A percentile compares a stretch with the other conserved stretches of the same genome.
These are phyloP conservation scores for Ornithoptera priamus DNA, from an alignment of 2,888 invertebrate genomes.

Conservation along the genomic window DNA sequence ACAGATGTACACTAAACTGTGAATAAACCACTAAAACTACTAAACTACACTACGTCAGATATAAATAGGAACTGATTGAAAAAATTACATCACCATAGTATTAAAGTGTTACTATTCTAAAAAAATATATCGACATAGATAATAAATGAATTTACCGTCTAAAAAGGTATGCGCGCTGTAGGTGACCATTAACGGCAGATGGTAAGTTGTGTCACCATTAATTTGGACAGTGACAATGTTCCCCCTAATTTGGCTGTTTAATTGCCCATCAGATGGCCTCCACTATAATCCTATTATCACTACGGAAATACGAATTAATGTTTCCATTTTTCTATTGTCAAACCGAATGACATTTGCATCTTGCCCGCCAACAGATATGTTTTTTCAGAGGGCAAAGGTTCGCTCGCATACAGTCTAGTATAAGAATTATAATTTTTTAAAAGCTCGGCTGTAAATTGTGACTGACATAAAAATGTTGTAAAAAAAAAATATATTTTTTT, in stretches of 20 bases:
- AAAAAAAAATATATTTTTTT: too few relatives aligned
- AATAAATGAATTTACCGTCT: conserved; percentile 24
- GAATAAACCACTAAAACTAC: too few relatives aligned
- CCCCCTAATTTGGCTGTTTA: conserved; percentile 47
- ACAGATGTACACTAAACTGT: too few relatives aligned
- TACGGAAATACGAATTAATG: conserved; percentile 29
- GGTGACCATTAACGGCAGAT: conserved; percentile 34
- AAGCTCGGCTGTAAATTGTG: too few relatives aligned
- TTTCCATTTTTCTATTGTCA: conserved; percentile 27
- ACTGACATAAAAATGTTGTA: too few relatives aligned
- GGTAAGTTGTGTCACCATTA: conserved; percentile 41
- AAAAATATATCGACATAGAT: conserved; percentile 16
- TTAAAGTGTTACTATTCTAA: too few relatives aligned
- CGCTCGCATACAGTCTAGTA: not conserved
- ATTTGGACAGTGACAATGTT: conserved; percentile 40
- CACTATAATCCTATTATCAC: conserved; percentile 30
- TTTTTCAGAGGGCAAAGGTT: conserved; percentile 10
- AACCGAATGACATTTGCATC: conserved; percentile 14
- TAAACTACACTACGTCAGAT: too few relatives aligned
- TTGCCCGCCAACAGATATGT: conserved; percentile 6
- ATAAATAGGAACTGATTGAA: too few relatives aligned
- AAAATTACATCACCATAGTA: too few relatives aligned
- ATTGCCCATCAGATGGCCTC: conserved; percentile 40
- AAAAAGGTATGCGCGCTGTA: conserved; percentile 15
- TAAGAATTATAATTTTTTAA: not conserved